phyloP scores from a whole-genome alignment of 2,797 vertebrate species.

The Nasua narica region DNA sequence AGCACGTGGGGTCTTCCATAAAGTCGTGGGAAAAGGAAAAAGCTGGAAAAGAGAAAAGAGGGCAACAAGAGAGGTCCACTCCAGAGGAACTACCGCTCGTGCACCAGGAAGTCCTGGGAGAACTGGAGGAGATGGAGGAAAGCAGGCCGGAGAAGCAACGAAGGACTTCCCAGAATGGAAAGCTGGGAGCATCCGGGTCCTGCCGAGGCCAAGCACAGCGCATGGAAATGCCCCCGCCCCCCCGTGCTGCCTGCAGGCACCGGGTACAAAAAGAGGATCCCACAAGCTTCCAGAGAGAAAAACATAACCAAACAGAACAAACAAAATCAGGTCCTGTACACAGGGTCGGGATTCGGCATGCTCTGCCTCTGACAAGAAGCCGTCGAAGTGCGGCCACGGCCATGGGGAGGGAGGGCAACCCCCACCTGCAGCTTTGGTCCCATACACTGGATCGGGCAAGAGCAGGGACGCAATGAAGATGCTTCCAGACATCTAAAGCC shows the following conservation, averaged over 20 bases:
- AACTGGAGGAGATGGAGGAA: not conserved
- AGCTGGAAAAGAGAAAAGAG: not conserved
- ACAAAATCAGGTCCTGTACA: not conserved
- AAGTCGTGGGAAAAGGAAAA: not conserved
- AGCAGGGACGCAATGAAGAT: not conserved
- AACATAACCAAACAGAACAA: not conserved
- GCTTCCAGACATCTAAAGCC: not conserved
- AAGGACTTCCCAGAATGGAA: not conserved
- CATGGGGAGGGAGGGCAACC: not conserved
- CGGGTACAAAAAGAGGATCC: not conserved
- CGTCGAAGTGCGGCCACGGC: not conserved
- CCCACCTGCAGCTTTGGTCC: not conserved
- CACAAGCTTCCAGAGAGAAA: not conserved
- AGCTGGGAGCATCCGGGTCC: not conserved
- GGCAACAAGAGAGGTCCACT: fast-evolving
- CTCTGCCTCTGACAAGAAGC: not conserved
- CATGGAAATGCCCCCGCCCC: not conserved
- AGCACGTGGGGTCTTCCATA: not conserved
- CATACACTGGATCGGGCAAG: not conserved
- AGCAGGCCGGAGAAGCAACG: not conserved
- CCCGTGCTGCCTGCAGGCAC: not conserved
- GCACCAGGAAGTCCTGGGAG: not conserved
- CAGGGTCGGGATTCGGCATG: not conserved
- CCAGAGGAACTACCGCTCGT: fast-evolving
- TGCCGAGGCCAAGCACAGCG: fast-evolving